These are phyloP conservation scores for Sebastes reedi DNA, from an alignment of 2,797 vertebrate species.

Conservation along the genomic window DNA sequence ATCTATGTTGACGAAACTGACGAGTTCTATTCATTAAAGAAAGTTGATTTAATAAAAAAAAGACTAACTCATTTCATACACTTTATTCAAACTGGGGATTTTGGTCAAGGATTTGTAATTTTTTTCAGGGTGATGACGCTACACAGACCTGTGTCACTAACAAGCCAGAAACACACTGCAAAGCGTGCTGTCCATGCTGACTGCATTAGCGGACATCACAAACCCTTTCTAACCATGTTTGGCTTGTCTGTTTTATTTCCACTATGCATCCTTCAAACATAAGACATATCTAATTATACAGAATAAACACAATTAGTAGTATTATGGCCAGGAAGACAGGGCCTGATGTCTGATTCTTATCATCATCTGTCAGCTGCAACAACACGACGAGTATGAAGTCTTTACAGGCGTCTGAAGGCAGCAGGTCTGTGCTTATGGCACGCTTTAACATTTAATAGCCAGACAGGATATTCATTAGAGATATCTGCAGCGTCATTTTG, in stretches of 20 bases:
- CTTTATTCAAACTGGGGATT: too few species aligned
- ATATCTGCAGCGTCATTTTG: too few species aligned
- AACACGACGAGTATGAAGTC: not conserved
- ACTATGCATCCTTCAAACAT: not conserved
- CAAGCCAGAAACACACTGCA: not conserved
- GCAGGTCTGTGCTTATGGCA: not conserved
- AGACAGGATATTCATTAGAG: too few species aligned
- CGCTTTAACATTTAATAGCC: fast-evolving
- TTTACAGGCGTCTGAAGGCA: not conserved
- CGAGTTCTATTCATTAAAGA: too few species aligned
- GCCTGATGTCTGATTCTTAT: not conserved
- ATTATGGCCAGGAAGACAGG: slow-evolving; percentile 25
- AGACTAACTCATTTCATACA: too few species aligned
- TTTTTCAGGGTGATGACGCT: too few species aligned
- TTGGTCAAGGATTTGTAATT: too few species aligned
- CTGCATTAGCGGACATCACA: not conserved
- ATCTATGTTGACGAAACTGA: too few species aligned
- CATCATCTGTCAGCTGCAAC: not conserved
- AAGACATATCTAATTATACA: not conserved
- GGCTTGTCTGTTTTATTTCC: not conserved
- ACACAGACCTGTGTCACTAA: not conserved
- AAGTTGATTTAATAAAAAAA: too few species aligned
- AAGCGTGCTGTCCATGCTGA: not conserved
- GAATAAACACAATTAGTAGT: slow-evolving; percentile 1
- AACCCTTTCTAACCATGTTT: not conserved